phyloP scores from a whole-genome alignment of 2,113 vertebrate genomes.

The Pomatostomus ruficeps region DNA sequence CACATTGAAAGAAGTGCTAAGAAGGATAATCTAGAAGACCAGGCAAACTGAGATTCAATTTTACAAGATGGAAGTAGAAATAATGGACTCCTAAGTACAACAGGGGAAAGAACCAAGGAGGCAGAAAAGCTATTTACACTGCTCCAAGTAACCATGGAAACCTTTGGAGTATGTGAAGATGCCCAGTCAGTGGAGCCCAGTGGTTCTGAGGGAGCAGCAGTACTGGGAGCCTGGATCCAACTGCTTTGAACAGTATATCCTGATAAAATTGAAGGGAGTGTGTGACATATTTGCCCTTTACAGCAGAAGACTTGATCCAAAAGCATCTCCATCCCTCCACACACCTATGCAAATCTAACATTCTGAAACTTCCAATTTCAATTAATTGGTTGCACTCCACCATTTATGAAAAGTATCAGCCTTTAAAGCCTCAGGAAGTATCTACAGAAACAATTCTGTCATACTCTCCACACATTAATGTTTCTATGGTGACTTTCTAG shows the following conservation, averaged over 20 bases:
- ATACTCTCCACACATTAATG: neutral
- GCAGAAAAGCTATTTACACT: neutral
- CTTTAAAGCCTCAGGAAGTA: neutral
- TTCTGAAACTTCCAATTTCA: neutral
- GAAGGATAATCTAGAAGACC: neutral
- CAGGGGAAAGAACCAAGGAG: neutral
- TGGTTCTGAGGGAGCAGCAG: neutral
- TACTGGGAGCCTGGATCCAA: neutral
- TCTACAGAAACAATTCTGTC: neutral
- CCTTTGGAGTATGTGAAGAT: neutral
- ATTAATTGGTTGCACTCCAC: neutral
- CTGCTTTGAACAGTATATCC: neutral
- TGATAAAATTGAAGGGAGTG: neutral
- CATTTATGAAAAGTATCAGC: neutral
- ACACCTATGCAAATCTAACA: neutral
- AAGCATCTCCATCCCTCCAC: neutral
- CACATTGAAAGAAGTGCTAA: neutral
- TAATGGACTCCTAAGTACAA: neutral
- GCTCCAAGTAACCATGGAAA: neutral
- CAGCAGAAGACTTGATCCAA: neutral
- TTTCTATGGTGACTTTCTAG: constrained; percentile 49
- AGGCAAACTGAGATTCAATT: neutral
- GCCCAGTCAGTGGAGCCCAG: neutral
- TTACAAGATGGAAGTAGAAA: neutral
- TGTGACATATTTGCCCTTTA: neutral